Percentiles rank a stretch among this genome's conserved stretches.
Evolutionary conservation across 2,113 vertebrate genomes (phyloP).

Genomic region (Notechis scutatus): DNA sequence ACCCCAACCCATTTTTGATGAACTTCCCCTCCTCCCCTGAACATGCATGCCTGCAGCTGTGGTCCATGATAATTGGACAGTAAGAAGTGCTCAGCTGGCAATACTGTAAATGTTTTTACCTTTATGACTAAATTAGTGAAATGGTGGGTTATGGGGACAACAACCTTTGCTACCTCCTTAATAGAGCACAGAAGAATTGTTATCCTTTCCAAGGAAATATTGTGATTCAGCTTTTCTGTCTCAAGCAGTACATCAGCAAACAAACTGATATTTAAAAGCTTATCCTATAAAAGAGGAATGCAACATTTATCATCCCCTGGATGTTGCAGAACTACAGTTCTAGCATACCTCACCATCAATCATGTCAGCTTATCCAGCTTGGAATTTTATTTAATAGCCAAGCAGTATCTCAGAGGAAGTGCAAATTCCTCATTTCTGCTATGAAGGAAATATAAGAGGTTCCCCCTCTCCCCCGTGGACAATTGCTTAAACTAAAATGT

Average conservation of each 20-base stretch:
- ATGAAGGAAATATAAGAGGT: background rate
- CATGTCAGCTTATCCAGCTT: background rate
- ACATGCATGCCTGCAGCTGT: background rate
- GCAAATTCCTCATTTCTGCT: background rate
- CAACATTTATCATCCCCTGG: background rate
- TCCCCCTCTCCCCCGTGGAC: background rate
- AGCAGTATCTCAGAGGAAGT: background rate
- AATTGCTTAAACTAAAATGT: background rate
- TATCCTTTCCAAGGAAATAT: background rate
- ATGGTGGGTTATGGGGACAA: background rate
- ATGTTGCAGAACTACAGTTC: background rate
- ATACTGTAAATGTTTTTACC: background rate
- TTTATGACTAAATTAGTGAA: background rate
- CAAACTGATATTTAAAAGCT: background rate
- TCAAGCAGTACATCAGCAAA: background rate
- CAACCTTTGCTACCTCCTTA: background rate
- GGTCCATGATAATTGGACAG: background rate
- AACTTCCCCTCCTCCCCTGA: background rate
- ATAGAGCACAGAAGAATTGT: background rate
- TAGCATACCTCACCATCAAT: background rate
- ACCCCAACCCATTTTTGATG: background rate
- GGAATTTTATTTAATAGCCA: background rate
- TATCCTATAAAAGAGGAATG: background rate
- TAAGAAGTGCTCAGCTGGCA: background rate
- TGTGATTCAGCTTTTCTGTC: background rate